phyloP scores from a whole-genome alignment of 2,113 vertebrate species.

The Nerophis ophidion region DNA sequence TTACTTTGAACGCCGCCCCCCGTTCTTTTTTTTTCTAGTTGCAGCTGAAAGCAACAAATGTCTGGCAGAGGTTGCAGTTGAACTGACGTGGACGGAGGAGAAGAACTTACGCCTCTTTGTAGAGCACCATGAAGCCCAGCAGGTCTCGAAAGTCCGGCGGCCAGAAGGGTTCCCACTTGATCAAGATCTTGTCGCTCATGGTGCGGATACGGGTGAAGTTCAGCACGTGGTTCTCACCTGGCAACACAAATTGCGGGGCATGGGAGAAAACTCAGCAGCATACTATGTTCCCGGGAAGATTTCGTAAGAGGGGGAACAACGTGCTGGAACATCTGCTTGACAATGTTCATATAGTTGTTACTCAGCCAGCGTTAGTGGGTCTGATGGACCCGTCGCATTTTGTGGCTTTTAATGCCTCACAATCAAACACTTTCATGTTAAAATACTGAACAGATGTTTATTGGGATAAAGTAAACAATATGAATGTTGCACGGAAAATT shows the following conservation, averaged over 20 bases:
- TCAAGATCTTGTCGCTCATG: slow-evolving; percentile 82
- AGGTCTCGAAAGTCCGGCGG: slow-evolving; percentile 92
- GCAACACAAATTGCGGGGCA: background rate
- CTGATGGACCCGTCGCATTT: no score
- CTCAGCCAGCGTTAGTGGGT: no score
- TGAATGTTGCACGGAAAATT: no score
- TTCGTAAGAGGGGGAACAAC: no score
- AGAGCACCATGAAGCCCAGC: slow-evolving; percentile 96
- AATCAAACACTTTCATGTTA: no score
- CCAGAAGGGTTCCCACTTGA: slow-evolving; percentile 92
- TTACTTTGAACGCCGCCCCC: background rate
- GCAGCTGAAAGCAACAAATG: slow-evolving; percentile 17
- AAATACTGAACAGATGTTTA: no score
- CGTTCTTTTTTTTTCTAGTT: no score
- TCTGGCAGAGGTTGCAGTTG: background rate
- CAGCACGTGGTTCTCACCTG: slow-evolving; percentile 87
- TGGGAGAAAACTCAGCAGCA: background rate
- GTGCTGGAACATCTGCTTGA: slow-evolving; percentile 1
- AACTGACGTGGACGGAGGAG: background rate
- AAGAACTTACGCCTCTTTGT: slow-evolving; percentile 91
- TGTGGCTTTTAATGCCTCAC: no score
- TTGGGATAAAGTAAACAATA: no score
- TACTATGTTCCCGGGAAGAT: background rate
- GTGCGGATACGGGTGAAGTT: slow-evolving; percentile 82
- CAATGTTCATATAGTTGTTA: no score